A percentile compares a stretch with the other conserved stretches of the same genome.
Evolutionary conservation across 2,888 invertebrate genomes (phyloP).

Genomic region (Chalcis sispes): DNA sequence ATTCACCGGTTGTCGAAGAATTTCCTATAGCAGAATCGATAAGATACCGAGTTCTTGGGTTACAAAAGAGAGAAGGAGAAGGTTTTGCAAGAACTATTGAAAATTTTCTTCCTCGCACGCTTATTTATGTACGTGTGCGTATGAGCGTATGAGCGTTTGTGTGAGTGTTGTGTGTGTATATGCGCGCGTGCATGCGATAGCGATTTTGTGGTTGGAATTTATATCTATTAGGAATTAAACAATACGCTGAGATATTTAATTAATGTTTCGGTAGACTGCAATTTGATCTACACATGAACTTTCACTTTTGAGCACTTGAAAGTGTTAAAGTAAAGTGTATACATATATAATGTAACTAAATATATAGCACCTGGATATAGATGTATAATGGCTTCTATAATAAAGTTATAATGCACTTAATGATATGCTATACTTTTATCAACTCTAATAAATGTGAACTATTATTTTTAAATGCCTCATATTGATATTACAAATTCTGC

Average conservation of each 20-base stretch:
- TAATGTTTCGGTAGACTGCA: constrained; percentile 24
- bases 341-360: neutral
- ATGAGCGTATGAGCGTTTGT: too few relatives aligned
- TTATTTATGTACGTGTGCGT: too few relatives aligned
- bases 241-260: constrained; percentile 9
- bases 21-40: too few relatives aligned
- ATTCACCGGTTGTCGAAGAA: too few relatives aligned
- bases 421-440: constrained; percentile 20
- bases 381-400: constrained; percentile 35
- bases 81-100: too few relatives aligned
- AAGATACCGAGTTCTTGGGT: too few relatives aligned
- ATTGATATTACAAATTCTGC: constrained; percentile 19
- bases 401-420: constrained; percentile 38
- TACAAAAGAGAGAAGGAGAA: too few relatives aligned
- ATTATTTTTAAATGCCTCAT: constrained; percentile 11
- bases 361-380: neutral
- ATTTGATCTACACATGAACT: constrained; percentile 35
- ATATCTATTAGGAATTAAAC: constrained; percentile 13
- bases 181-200: neutral
- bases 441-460: constrained; percentile 14
- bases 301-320: constrained; percentile 39
- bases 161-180: too few relatives aligned
- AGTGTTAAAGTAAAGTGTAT: constrained; percentile 9
- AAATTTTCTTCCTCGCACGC: too few relatives aligned
- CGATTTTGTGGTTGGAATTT: neutral